Evolutionary conservation across 1,140 invertebrate genomes (phyloP), one percentile per base, ranked within the genome.

Genomic region (Helicoverpa zea): DNA sequence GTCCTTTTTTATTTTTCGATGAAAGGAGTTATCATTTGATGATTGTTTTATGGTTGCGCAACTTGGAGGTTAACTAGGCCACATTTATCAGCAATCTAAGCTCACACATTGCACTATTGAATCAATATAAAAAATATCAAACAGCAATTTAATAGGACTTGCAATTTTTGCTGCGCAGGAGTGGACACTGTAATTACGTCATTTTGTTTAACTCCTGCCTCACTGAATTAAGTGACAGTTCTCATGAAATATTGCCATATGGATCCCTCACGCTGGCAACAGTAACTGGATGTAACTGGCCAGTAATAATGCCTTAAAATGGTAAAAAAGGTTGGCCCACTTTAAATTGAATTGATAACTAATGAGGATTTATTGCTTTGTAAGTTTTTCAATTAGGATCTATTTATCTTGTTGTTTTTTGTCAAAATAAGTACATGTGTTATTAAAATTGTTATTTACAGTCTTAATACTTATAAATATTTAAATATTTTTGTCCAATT

Each of bases 191-290:
- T 30, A 56, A 43, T 73, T 35, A 58, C 70, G 30, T 58, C 51
- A 73, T 73, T 7, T 52, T 30, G 30, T 43, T 73, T 73, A 58
- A 56, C 23, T 23, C 11, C 10, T 10, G 14, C n/a, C 54, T 23
- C 23, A 72, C 68, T 72, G 68, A 72, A 29, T 72, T 72, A 72
- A 72, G 68, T 72, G 68, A 72, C 68, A 72, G 49, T n/a, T 52
- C 1, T 9, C 29, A 72, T 72, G 68, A 72, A 29, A 54, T 72
- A 72, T 23, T 23, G n/a, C 68, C 68, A 72, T 72, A 29, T 72
- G 68, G 47, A 52, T 72, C n/a, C 64, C 64, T 49, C 10, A 49
- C 11, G 52, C 49, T 13, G 43, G 13, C 23, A 72, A 49, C 12
- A n/a, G 9, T 72, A n/a, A 23, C 68, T 72, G 18, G 49, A 23